These are phyloP conservation scores for Dimorphilus gyrociliatus DNA, from an alignment of 2,888 invertebrate species.

Conservation along the genomic window DNA sequence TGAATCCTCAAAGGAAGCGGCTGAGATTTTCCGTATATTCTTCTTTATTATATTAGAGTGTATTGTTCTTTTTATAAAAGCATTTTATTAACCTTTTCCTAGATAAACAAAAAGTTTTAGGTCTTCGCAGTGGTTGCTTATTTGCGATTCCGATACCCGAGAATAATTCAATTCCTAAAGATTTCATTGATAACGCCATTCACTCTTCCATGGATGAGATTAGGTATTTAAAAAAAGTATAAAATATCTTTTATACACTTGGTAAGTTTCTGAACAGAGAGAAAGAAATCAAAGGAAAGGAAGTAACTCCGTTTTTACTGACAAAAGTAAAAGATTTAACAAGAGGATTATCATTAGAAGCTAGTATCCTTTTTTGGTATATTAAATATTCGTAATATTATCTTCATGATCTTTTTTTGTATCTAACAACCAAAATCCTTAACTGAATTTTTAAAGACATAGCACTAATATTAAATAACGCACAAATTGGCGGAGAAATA, in stretches of 20 bases:
- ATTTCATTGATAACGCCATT: conserved; percentile 54
- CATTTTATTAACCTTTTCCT: neutral
- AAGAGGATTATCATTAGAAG: conserved; percentile 57
- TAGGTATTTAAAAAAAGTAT: conserved; percentile 10
- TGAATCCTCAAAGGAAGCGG: conserved; percentile 49
- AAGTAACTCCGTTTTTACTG: conserved; percentile 80
- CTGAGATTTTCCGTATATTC: conserved; percentile 37
- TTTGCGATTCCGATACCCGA: conserved; percentile 78
- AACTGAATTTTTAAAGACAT: too few species aligned
- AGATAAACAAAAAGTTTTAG: conserved; percentile 11
- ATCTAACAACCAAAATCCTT: too few species aligned
- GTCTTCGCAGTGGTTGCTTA: conserved; percentile 45
- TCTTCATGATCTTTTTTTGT: too few species aligned
- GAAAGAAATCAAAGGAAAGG: conserved; percentile 55
- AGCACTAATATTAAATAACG: conserved; percentile 82
- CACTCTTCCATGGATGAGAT: conserved; percentile 30
- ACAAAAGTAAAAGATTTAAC: conserved; percentile 61
- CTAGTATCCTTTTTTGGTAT: conserved; percentile 58
- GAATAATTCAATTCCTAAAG: conserved; percentile 38
- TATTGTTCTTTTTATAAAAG: neutral
- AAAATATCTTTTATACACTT: conserved; percentile 46
- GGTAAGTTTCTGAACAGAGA: conserved; percentile 48
- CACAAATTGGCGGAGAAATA: conserved; percentile 38
- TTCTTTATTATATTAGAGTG: neutral
- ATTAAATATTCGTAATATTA: too few species aligned